These are phyloP conservation scores for Pardalotus punctatus DNA, from an alignment of 2,113 vertebrate genomes.

Conservation along the genomic window DNA sequence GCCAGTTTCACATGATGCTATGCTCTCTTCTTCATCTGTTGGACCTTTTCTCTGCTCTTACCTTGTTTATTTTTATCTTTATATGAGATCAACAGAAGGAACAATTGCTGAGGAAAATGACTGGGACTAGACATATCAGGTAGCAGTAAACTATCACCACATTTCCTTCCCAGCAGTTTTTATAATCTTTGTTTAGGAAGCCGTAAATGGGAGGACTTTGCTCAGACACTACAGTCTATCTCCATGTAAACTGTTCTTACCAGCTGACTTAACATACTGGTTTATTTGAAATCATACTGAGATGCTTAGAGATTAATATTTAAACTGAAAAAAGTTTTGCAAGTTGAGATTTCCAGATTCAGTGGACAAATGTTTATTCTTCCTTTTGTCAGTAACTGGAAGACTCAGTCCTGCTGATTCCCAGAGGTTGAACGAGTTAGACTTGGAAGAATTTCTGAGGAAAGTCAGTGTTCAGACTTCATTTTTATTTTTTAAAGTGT, in stretches of 20 bases:
- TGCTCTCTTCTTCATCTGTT: background rate
- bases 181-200: background rate
- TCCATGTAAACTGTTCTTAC: background rate
- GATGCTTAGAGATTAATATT: conserved; percentile 17
- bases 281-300: background rate
- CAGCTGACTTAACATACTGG: background rate
- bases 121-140: background rate
- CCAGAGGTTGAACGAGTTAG: background rate
- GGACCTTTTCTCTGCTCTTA: background rate
- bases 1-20: background rate
- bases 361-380: background rate
- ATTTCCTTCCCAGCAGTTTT: background rate
- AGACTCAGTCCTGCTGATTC: conserved; percentile 30
- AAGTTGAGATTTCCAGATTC: conserved; percentile 10
- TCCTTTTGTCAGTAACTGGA: conserved; percentile 25
- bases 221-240: background rate
- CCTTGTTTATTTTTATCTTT: background rate
- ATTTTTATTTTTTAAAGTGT: conserved; percentile 34
- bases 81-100: background rate
- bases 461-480: conserved; percentile 23
- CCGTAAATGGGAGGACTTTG: background rate
- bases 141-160: background rate
- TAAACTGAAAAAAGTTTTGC: background rate
- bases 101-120: background rate
- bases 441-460: background rate